Conservation (phyloP, 2,888 invertebrate genomes). For the Xestia xanthographa region DNA sequence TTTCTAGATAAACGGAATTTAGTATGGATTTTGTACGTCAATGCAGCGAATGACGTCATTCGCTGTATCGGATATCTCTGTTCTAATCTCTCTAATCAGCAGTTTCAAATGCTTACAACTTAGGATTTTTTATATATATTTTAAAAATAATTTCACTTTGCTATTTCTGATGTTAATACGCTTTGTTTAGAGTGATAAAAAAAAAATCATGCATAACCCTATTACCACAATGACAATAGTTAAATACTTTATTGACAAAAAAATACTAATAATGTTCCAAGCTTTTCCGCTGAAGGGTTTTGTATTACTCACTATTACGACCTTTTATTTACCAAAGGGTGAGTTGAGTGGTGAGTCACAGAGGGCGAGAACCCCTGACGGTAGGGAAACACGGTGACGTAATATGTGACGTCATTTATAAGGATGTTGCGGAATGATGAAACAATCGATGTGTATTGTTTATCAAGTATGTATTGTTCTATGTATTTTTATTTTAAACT, state of each 20-base stretch:
- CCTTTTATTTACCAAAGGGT: conserved; percentile 22
- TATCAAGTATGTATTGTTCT: background rate
- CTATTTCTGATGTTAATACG: too few species aligned
- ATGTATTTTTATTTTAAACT: background rate
- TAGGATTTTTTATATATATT: too few species aligned
- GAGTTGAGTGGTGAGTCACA: conserved; percentile 36
- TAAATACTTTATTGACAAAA: background rate
- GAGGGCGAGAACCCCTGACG: conserved; percentile 38
- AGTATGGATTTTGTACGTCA: too few species aligned
- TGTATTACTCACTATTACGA: conserved; percentile 35
- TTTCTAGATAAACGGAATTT: too few species aligned
- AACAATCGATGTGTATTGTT: conserved; percentile 11
- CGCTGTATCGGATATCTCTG: too few species aligned
- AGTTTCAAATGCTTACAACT: too few species aligned
- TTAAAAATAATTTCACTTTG: too few species aligned
- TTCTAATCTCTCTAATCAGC: too few species aligned
- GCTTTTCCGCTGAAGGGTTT: background rate
- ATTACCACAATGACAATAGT: background rate
- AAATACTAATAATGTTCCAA: background rate
- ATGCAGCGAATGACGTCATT: too few species aligned
- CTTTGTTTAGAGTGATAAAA: too few species aligned
- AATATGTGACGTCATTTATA: conserved; percentile 30
- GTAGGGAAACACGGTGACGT: conserved; percentile 46
- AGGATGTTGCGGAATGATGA: conserved; percentile 7
- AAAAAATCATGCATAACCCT: too few species aligned